These are phyloP conservation scores for Ypsolopha scabrella DNA, from an alignment of 2,888 invertebrate species.

Conservation along the genomic window DNA sequence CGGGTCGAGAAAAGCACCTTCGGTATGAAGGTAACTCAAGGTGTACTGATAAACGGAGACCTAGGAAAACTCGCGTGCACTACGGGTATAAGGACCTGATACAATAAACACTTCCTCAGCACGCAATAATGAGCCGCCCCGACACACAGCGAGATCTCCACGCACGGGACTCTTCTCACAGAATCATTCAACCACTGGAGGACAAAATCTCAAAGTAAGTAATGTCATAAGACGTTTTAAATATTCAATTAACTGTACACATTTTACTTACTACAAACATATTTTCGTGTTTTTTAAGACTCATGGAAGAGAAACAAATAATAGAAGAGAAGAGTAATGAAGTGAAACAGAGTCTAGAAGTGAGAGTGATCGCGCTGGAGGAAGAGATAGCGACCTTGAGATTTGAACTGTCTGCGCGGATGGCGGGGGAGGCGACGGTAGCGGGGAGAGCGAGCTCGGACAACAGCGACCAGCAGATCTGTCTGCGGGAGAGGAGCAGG, in stretches of 20 bases:
- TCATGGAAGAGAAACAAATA: constrained; percentile 39
- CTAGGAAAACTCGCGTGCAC: too few species aligned
- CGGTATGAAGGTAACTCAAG: too few species aligned
- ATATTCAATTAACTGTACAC: not conserved
- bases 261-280: not conserved
- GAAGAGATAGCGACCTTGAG: constrained; percentile 39
- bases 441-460: constrained; percentile 35
- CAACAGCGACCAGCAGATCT: constrained; percentile 17
- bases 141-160: too few species aligned
- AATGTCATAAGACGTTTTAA: not conserved
- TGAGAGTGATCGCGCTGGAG: constrained; percentile 32
- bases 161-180: too few species aligned
- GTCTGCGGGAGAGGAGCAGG: too few species aligned
- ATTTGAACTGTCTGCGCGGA: constrained; percentile 32
- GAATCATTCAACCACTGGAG: constrained; percentile 19
- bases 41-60: too few species aligned
- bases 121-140: too few species aligned
- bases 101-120: too few species aligned
- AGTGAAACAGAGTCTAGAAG: constrained; percentile 25
- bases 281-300: constrained; percentile 22
- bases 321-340: constrained; percentile 30
- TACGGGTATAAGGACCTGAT: too few species aligned
- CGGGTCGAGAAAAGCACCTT: too few species aligned
- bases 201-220: constrained; percentile 35
- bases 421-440: constrained; percentile 28